Evolutionary conservation across 2,888 invertebrate genomes (phyloP).

Genomic region (Apamea anceps): DNA sequence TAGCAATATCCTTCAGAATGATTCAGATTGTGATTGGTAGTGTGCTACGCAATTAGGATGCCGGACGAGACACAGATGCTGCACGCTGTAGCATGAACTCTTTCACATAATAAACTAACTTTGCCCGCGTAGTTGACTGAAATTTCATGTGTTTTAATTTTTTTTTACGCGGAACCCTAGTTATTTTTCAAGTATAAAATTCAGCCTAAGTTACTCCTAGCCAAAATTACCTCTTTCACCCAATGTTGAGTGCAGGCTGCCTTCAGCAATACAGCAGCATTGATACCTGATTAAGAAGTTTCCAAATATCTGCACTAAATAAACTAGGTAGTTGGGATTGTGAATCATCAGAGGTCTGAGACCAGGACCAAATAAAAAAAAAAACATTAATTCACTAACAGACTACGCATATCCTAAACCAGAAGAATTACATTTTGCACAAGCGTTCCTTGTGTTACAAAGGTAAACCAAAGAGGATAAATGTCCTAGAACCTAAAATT

Average conservation of each 20-base stretch:
- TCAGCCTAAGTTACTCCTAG: too few species aligned
- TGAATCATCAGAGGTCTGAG: background rate
- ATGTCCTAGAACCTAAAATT: background rate
- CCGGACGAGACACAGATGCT: too few species aligned
- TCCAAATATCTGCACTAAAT: background rate
- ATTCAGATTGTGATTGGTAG: too few species aligned
- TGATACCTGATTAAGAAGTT: background rate
- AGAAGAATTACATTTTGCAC: too few species aligned
- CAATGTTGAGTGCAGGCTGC: background rate
- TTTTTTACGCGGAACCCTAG: too few species aligned
- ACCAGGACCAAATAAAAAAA: background rate
- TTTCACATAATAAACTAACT: too few species aligned
- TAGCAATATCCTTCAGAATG: too few species aligned
- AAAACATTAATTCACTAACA: background rate
- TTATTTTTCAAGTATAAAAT: too few species aligned
- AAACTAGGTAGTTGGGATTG: background rate
- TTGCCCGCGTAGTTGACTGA: background rate
- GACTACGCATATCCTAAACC: background rate
- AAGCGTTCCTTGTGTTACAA: too few species aligned
- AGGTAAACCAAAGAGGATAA: background rate
- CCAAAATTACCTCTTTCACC: background rate
- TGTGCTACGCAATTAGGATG: too few species aligned
- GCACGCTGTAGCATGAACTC: too few species aligned
- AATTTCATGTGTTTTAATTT: too few species aligned
- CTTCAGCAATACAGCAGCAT: background rate